Conservation (phyloP, 2,113 vertebrate species). For the Hassar affinis region DNA sequence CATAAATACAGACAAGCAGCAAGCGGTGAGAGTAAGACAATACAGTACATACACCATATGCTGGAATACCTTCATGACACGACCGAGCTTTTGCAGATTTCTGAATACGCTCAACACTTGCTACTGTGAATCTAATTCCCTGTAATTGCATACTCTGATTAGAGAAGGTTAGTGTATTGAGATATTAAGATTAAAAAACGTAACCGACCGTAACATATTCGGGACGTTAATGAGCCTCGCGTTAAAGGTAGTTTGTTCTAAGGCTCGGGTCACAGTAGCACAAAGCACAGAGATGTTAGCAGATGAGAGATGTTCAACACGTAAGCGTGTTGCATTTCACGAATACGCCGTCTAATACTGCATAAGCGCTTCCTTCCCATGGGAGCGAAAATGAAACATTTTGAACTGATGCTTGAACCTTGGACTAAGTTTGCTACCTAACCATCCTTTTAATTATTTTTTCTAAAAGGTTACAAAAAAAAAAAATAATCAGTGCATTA, state of each 20-base stretch:
- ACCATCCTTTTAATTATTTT: no score
- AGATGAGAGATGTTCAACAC: slow-evolving; percentile 16
- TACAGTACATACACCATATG: slow-evolving; percentile 30
- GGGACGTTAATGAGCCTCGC: background rate
- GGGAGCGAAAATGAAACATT: background rate
- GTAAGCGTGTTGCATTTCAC: background rate
- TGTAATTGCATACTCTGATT: slow-evolving; percentile 20
- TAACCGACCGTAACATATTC: background rate
- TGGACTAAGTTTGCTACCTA: background rate
- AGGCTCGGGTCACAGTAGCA: slow-evolving; percentile 19
- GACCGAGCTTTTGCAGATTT: background rate
- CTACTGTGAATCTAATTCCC: background rate
- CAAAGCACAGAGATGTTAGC: slow-evolving; percentile 1
- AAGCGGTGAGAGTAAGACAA: slow-evolving; percentile 53
- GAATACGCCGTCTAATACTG: slow-evolving; percentile 33
- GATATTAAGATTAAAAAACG: background rate
- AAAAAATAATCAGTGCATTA: slow-evolving; percentile 20
- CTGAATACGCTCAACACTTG: background rate
- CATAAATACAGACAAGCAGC: slow-evolving; percentile 52
- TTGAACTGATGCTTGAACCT: background rate
- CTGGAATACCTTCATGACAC: slow-evolving; percentile 16
- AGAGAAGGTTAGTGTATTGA: slow-evolving; percentile 5
- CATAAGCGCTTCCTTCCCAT: background rate
- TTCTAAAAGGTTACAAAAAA: background rate
- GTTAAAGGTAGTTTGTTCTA: background rate